Conservation (phyloP, 2,113 vertebrate genomes). For the Gymnobelideus leadbeateri region DNA sequence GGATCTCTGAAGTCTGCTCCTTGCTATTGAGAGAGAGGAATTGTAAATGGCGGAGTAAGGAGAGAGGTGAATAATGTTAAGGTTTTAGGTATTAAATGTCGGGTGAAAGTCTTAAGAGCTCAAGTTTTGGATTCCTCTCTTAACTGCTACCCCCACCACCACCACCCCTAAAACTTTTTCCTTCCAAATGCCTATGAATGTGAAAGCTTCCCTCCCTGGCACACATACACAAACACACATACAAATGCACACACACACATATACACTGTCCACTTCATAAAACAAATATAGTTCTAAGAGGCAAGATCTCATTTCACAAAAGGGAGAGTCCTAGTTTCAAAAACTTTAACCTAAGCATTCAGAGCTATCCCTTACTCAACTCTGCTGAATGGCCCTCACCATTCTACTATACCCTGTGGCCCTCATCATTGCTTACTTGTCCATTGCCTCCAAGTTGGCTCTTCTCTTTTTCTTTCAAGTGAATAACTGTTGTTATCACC, state of each 20-base stretch:
- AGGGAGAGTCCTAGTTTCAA: background rate
- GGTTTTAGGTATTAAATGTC: background rate
- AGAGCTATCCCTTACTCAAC: background rate
- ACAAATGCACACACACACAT: background rate
- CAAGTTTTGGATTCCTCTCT: background rate
- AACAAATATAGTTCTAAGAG: background rate
- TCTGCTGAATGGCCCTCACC: background rate
- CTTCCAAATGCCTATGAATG: background rate
- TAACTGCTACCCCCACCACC: background rate
- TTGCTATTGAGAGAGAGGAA: slow-evolving; percentile 32
- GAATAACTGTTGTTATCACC: rapidly evolving
- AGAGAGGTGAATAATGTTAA: background rate
- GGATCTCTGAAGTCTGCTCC: slow-evolving; percentile 77
- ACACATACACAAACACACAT: background rate
- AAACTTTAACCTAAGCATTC: background rate
- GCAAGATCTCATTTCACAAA: background rate
- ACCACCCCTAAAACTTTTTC: background rate
- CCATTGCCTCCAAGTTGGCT: background rate
- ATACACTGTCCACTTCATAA: background rate
- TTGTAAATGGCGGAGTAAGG: background rate
- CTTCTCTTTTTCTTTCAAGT: background rate
- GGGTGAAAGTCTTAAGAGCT: background rate
- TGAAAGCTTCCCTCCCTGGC: background rate
- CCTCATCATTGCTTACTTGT: slow-evolving; percentile 62
- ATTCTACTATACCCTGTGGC: background rate